phyloP scores from a whole-genome alignment of 2,113 vertebrate species.

The Neolamprologus caudopunctatus region DNA sequence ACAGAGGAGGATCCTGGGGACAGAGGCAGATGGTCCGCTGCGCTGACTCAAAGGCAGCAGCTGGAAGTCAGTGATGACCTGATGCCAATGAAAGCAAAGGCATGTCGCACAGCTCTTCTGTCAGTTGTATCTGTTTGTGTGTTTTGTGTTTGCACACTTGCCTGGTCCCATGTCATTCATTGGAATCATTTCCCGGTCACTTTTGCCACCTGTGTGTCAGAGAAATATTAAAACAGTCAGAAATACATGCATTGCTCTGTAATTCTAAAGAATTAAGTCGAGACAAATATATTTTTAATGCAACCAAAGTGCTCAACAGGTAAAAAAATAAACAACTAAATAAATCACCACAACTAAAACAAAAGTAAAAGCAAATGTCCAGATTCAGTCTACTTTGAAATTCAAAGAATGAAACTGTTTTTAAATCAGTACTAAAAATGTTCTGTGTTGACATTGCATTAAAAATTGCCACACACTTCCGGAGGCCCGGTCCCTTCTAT shows the following conservation, averaged over 20 bases:
- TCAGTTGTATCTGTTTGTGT: neutral
- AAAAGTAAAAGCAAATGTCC: neutral
- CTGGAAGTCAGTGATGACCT: neutral
- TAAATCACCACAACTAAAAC: neutral
- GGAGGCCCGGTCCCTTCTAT: fast-evolving
- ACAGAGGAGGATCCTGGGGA: neutral
- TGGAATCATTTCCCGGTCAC: conserved; percentile 85
- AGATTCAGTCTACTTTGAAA: neutral
- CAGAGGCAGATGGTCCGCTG: neutral
- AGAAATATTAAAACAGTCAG: neutral
- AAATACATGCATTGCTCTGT: fast-evolving
- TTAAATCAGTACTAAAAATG: neutral
- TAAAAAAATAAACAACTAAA: fast-evolving
- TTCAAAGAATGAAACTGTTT: neutral
- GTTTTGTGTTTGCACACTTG: conserved; percentile 29
- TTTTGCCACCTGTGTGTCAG: conserved; percentile 71
- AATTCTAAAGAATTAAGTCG: neutral
- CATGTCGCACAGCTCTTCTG: neutral
- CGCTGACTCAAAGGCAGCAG: neutral
- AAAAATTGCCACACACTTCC: neutral
- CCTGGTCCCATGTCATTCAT: conserved; percentile 92
- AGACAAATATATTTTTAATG: neutral
- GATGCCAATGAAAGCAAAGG: neutral
- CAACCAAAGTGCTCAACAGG: neutral
- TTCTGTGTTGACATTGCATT: neutral